Evolutionary conservation across 1,140 invertebrate genomes (phyloP), one percentile per base, ranked within the genome.

Genomic region (Leptoteleia sp.): DNA sequence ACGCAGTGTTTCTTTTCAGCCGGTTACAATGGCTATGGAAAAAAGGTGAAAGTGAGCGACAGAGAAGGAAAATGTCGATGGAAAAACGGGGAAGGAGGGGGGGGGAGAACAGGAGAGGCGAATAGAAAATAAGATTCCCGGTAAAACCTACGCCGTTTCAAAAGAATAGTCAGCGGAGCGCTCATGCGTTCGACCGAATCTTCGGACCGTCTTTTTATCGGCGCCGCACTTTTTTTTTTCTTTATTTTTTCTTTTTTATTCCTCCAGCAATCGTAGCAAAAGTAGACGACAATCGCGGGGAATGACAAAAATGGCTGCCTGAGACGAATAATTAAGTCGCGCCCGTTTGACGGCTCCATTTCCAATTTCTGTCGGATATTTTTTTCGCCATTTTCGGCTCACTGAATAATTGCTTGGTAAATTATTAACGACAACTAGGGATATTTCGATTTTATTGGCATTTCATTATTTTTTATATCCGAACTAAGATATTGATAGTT

Each of bases 171-270:
- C 65, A 75, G 33, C 64, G 61, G 75, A 77, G 82, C 83, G 76
- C 70, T 83, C 79, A 82, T 81, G 77, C 82, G 79, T 80, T 81
- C 59, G 75, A 82, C 75, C 71, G 80, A 80, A 80, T 79, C 73
- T 80, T 82, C 65, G 29, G 48, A 27, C 31, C 19, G 22, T 75
- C 47, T 70, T 72, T 80, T 70, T 81, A 45, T 42, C 29, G 42
- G 27, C 13, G 35, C 13, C 17, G 70, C n/a, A n/a, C n/a, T n/a
- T n/a, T n/a, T n/a, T n/a, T n/a, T n/a, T n/a, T n/a, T n/a, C n/a
- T n/a, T n/a, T n/a, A n/a, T n/a, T n/a, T n/a, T 75, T 65, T 57
- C 17, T 33, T 47, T 47, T 35, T 19, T 12, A 3, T 19, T 16
- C 15, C 3, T n/a, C 9, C 11, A 16, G 5, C 9, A 27, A 27